Evolutionary conservation across 2,797 vertebrate species (phyloP).

Genomic region (Tadarida brasiliensis): DNA sequence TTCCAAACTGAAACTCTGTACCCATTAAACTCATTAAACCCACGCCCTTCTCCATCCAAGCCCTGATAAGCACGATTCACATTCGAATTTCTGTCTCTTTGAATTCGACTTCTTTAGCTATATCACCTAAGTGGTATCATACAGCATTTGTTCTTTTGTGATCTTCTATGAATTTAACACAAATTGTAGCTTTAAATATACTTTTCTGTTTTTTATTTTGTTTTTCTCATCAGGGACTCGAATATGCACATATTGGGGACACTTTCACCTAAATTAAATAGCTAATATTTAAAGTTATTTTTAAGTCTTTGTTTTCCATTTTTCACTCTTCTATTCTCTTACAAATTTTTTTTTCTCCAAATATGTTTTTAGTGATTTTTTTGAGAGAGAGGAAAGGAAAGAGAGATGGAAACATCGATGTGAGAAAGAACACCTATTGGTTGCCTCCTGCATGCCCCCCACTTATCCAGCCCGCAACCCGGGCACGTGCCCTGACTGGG

Average conservation of each 20-base stretch:
- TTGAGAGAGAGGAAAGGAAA: no score
- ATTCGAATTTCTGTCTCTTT: neutral
- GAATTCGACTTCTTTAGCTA: neutral
- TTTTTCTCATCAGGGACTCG: neutral
- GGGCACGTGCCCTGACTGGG: no score
- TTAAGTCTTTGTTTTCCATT: neutral
- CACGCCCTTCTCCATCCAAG: neutral
- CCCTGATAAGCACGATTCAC: fast-evolving
- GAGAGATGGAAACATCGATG: no score
- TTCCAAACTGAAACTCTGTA: neutral
- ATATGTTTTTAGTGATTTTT: no score
- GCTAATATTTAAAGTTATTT: neutral
- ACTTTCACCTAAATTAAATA: neutral
- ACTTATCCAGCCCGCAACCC: no score
- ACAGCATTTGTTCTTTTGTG: neutral
- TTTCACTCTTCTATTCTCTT: neutral
- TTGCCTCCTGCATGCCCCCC: no score
- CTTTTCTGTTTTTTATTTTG: neutral
- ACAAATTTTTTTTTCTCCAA: no score
- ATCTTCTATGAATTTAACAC: neutral
- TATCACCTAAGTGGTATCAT: neutral
- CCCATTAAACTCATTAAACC: neutral
- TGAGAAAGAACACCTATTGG: no score
- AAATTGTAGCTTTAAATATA: neutral
- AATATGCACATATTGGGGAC: neutral